Base-by-base conservation (phyloP, 2,888 invertebrate genomes). In the Stegana nigrithorax region DNA sequence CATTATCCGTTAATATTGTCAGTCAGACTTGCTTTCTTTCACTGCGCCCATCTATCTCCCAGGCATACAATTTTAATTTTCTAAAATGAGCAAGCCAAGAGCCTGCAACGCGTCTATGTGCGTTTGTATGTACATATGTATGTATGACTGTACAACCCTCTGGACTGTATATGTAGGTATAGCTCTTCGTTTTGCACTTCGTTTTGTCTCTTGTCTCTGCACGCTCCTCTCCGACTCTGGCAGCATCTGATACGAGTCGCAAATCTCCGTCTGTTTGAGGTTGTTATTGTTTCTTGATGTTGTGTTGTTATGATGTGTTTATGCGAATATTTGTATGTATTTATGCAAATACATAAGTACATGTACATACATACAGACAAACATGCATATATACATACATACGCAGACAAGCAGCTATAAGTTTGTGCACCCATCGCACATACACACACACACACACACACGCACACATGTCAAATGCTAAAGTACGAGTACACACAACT, bases 241-340 rank as follows among this genome's bases (percentile, higher is more conserved):
- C 59, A 19, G 51, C 53, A 53, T 68, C 64, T 75, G 67, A 63
- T 66, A 74, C 69, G 73, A 65, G 65, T n/a, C n/a, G n/a, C n/a
- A n/a, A n/a, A n/a, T n/a, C n/a, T n/a, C n/a, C n/a, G 70, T 70
- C 78, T 78, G 78, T 76, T 78, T 75, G 76, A 70, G 76, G 76
- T 70, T 73, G 78, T 74, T 73, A 75, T 75, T 78, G 75, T 78
- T 78, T 71, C 76, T 78, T 74, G 78, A 73, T 78, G 76, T 76
- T 71, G 71, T 73, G 73, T 76, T 76, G 76, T 75, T 75, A 73
- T 75, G 76, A 78, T 73, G 63, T 65, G 60, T 63, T 12, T 32
- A n/a, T 32, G n/a, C 8, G 32, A 12, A n/a, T n/a, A 8, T 32
- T 32, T 32, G 32, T 32, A 12, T 32, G 32, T 32, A n/a, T 32